These are phyloP conservation scores for Mnemiopsis leidyi DNA, from an alignment of 37 sponge, comb jelly and placozoan genomes.

Conservation along the genomic window DNA sequence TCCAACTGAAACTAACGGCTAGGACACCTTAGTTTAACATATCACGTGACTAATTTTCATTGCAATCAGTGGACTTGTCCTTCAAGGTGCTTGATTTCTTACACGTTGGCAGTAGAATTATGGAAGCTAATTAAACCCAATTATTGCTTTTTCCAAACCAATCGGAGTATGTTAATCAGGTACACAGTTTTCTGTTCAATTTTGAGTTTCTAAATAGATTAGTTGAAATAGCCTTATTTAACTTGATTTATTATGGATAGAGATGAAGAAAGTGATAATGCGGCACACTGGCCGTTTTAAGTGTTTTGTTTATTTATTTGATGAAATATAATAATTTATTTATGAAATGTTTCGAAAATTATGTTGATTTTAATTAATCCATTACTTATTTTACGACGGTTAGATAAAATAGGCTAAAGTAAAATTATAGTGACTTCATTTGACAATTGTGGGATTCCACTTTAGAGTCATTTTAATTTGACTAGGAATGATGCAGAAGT, in stretches of 20 bases:
- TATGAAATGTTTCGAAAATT: slow-evolving; percentile 25
- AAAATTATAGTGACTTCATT: not conserved
- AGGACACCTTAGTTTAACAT: not conserved
- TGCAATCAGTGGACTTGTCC: not conserved
- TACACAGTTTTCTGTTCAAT: too few species aligned
- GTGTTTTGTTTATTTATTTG: slow-evolving; percentile 58
- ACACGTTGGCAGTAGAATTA: not conserved
- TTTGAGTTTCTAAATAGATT: too few species aligned
- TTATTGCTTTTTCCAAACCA: not conserved
- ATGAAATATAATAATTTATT: slow-evolving; percentile 61
- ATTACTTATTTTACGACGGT: not conserved
- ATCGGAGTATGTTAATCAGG: too few species aligned
- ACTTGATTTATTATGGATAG: not conserved
- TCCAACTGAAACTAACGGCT: not conserved
- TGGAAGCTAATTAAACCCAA: not conserved
- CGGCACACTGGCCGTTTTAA: not conserved
- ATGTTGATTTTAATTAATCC: not conserved
- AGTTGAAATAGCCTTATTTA: not conserved
- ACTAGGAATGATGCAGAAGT: too few species aligned
- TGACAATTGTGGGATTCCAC: too few species aligned
- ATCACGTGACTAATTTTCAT: not conserved
- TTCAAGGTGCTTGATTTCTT: not conserved
- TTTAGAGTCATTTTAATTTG: too few species aligned
- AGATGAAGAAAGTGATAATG: not conserved
- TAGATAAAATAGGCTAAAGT: not conserved